Base-by-base conservation (phyloP, 2,797 vertebrate species). In the Galaxias olidus region DNA sequence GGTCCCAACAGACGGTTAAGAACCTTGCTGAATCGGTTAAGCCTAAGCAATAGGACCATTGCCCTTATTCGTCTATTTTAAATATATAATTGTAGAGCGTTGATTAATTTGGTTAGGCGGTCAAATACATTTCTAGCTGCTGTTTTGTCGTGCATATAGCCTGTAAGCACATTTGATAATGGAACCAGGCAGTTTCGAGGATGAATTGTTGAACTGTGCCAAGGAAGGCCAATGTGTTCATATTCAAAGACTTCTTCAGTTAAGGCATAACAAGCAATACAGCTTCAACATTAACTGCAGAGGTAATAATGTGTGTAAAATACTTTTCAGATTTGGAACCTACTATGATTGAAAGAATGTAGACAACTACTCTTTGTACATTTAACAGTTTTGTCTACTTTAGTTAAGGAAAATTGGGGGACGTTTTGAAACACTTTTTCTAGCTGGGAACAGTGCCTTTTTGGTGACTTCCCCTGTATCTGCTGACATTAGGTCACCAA, bases 281-380 rank as follows among this genome's bases (percentile, higher is more conserved):
- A 74, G 59, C 20, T 82, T 94, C 56, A 85, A 95, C 77, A 86
- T 97, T 67, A 94, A 96, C 76, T 95, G 91, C 84, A 95, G 89
- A 92, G 95, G 96, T 95, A 89, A 84, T 43, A 13, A 12, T 43
- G 30, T 18, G 3, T 1, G 18, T 14, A 12, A 30, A 9, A 10
- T 47, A n/a, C n/a, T n/a, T n/a, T n/a, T n/a, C 30, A 30, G 30
- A 30, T 30, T 6, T 30, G 30, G 2, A 30, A 30, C 2, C 30
- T 3, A 30, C 30, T 6, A 30, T 30, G 6, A 30, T 30, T 6
- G 2, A 3, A 30, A 30, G 2, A 30, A 30, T 30, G 30, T 30
- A 30, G 30, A 30, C 30, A 30, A 30, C 30, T 30, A 30, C 6
- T 30, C 30, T 30, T 30, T 6, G 30, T 30, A 3, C 6, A 30